Evolutionary conservation across 2,888 invertebrate genomes (phyloP), one percentile per base, ranked within the genome.

Genomic region (Spodoptera picta): DNA sequence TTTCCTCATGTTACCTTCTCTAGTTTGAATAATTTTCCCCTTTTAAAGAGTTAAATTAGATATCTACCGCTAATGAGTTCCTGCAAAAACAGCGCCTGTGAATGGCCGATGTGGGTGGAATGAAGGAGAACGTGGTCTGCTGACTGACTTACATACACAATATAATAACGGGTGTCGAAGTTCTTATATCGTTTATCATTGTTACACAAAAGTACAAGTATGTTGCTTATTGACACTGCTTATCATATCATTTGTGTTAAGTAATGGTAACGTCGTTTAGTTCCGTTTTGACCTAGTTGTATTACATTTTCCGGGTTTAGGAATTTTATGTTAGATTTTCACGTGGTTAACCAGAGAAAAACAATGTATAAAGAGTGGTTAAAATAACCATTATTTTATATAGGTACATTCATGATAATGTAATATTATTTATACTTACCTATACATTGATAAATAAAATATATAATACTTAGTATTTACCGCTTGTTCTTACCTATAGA

Each of bases 71-170:
- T 67, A 77, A 79, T 79, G 63, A 64, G 70, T 67, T 58, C 56
- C 61, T 54, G 42, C 59, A 65, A 56, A 65, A 60, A 71, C 66
- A 73, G 65, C 65, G 63, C 52, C 64, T 71, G 73, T 75, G 75
- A 81, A 75, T 62, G 78, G 72, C 60, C 62, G 60, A 66, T 78
- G 84, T 83, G 83, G 84, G 83, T 77, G 84, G 72, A 70, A 75
- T 65, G 81, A 79, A 84, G 84, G 84, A 78, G 79, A 79, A 73
- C 73, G 81, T 79, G 79, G 74, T 71, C 77, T 73, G 62, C 55
- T 57, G 66, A 63, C 71, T 69, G 59, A 65, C 64, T 71, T 59
- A 62, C 53, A 67, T 65, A 66, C 65, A 71, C 3, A 58, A 62
- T 57, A 65, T 59, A 53, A 27, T 47, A 74, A 69, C 72, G 67